Conservation (phyloP, 2,888 invertebrate genomes). For the Melanophora roralis region DNA sequence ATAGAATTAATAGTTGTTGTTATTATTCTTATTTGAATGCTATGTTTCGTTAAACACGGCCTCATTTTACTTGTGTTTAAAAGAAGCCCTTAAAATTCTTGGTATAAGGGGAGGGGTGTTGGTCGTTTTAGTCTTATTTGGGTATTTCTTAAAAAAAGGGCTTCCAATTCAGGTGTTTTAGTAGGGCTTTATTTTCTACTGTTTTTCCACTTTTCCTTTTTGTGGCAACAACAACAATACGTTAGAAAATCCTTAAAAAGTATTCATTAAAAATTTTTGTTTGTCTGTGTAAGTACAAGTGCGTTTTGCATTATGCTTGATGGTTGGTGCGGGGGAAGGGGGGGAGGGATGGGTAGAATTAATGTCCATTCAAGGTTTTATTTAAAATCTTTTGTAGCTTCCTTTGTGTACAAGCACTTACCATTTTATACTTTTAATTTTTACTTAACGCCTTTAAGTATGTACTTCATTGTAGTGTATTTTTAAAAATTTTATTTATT, state of each 20-base stretch:
- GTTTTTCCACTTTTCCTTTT: neutral
- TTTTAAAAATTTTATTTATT: conserved; percentile 33
- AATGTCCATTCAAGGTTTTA: conserved; percentile 58
- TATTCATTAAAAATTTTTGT: conserved; percentile 59
- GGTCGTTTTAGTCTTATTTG: conserved; percentile 4
- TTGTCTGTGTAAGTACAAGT: conserved; percentile 34
- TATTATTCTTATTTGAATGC: conserved; percentile 27
- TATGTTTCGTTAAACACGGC: conserved; percentile 57
- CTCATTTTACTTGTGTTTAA: conserved; percentile 53
- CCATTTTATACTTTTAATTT: conserved; percentile 54
- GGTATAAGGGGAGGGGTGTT: conserved; percentile 35
- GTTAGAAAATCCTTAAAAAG: conserved; percentile 50
- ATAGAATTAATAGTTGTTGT: neutral
- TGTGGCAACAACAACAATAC: conserved; percentile 12
- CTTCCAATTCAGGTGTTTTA: conserved; percentile 61
- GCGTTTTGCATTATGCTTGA: conserved; percentile 15
- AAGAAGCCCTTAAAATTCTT: conserved; percentile 61
- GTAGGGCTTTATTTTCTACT: conserved; percentile 13
- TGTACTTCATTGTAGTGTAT: neutral
- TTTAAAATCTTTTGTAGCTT: conserved; percentile 13
- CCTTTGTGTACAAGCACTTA: conserved; percentile 39
- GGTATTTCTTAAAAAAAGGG: conserved; percentile 51
- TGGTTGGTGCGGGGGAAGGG: no score
- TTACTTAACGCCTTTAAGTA: conserved; percentile 60
- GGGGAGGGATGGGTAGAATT: conserved; percentile 30